Base-by-base conservation (phyloP, 2,888 invertebrate species). In the Napeogenes inachia region DNA sequence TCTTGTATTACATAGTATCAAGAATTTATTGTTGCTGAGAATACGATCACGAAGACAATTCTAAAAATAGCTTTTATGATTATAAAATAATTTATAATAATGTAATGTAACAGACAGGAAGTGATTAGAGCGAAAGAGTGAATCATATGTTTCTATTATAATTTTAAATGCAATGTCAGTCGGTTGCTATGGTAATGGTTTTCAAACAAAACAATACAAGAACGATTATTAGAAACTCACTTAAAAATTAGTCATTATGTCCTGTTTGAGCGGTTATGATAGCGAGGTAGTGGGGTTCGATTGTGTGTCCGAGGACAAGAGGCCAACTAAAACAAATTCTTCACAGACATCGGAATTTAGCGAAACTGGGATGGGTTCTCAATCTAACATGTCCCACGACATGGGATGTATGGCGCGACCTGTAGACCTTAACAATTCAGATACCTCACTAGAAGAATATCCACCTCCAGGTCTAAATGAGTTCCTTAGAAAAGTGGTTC, bases 261-360 rank as follows among this genome's bases (percentile, higher is more conserved):
- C 85, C 2, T 71, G 73, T 21, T 65, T 90, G 38, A 87, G 87
- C 60, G 88, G 88, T 0, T 90, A 77, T 54, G 89, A 89, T 54
- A 82, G 86, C 56, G 89, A 89, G 65, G 82, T 74, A 0, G 70
- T 84, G 0, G 89, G 89, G 0, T 90, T 88, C 45, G 83, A 87
- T 2, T 84, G 87, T 0, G 67, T 86, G 0, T 70, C 71, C 1
- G 63, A 75, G 0, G 75, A 74, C 2, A 76, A 73, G 38, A 66
- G 76, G 0, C 46, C 75, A 0, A 84, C 75, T 55, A 73, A 71
- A 0, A 71, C 72, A 1, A 75, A 73, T 1, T 75, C 81, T 0
- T 82, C 86, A 0, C 89, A 90, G 61, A 90, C 89, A 0, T 75
- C 73, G 0, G 84, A 85, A 6, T 87, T 77, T 33, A 12, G 6